Percentiles rank a stretch among this genome's conserved stretches.
phyloP scores from a whole-genome alignment of 2,113 vertebrate genomes.

The Lichenostomus cassidix region DNA sequence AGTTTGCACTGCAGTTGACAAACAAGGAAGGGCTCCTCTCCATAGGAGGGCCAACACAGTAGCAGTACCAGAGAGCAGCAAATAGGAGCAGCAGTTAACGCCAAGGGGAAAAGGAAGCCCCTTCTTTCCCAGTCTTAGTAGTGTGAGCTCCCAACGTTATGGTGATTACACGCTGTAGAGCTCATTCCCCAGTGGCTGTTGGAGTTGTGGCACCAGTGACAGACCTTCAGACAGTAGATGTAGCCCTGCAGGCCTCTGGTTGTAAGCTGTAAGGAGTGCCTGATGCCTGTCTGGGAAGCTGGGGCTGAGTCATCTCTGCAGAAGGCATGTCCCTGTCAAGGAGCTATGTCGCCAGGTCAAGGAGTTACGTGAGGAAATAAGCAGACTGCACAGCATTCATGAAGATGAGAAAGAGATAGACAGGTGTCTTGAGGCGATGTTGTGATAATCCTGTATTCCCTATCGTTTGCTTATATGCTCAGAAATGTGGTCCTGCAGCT shows the following conservation, averaged over 20 bases:
- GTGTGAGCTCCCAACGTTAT: neutral
- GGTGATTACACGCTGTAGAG: neutral
- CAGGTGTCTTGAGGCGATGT: no score
- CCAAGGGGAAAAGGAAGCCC: neutral
- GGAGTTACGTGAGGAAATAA: neutral
- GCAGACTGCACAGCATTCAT: neutral
- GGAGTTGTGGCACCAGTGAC: neutral
- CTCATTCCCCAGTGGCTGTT: neutral
- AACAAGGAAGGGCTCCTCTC: neutral
- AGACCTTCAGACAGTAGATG: neutral
- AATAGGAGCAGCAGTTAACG: neutral
- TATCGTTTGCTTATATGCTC: no score
- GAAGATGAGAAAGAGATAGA: neutral
- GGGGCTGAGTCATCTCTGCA: neutral
- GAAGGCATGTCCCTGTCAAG: neutral
- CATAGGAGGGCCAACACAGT: neutral
- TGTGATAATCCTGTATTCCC: no score
- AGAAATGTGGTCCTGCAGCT: no score
- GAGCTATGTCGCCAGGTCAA: neutral
- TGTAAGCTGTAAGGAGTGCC: neutral
- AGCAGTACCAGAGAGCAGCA: neutral
- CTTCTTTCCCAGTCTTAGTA: neutral
- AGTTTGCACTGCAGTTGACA: no score
- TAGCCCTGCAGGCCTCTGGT: neutral
- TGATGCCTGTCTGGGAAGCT: neutral